Evolutionary conservation across 30 jellyfish, hydroid and myxozoan genomes (phyloP), one percentile per base, ranked within the genome.

Genomic region (Aurelia aurita complex sp. Pacific): DNA sequence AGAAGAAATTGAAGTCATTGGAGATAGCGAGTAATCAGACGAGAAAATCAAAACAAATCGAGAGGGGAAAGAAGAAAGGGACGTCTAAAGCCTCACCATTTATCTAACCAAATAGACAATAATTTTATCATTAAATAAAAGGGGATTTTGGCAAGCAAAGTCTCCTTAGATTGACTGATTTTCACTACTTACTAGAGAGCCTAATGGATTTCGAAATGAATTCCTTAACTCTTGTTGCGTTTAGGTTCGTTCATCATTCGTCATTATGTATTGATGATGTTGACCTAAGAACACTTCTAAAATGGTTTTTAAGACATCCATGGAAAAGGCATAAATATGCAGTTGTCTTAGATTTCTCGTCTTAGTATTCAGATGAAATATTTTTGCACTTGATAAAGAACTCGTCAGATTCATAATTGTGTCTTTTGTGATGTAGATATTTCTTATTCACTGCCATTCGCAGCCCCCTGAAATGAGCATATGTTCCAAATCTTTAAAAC

Each of bases 1-100:
- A 57, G 98, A 94, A 83, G 98, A 94, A 77, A 85, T 55, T 76
- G 97, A 94, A 77, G 76, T 94, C n/a, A 60, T 89, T 2, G 96
- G 70, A 91, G 88, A 81, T 43, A 74, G 85, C 85, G 93, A 91
- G 96, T 79, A 62, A 76, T 29, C 73, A 52, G 89, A 54, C 53
- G 69, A 55, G 63, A 36, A 60, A 36, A 23, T 23, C 17, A 17
- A 17, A 67, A 38, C 75, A 54, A 69, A 38, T 64, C 73, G 70
- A 50, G 66, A 57, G 46, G 55, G 89, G 64, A 36, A 53, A 55
- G 43, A 40, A 64, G 70, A 13, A 61, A 61, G 70, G 70, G 70
- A 61, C 32, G 70, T 61, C 70, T 23, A 14, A 63, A 79, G 40
- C 89, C 86, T 79, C 89, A 79, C 89, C 89, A 79, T 79, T 46